Evolutionary conservation across 2,888 invertebrate species (phyloP).

Genomic region (Tetrapedia diversipes): DNA sequence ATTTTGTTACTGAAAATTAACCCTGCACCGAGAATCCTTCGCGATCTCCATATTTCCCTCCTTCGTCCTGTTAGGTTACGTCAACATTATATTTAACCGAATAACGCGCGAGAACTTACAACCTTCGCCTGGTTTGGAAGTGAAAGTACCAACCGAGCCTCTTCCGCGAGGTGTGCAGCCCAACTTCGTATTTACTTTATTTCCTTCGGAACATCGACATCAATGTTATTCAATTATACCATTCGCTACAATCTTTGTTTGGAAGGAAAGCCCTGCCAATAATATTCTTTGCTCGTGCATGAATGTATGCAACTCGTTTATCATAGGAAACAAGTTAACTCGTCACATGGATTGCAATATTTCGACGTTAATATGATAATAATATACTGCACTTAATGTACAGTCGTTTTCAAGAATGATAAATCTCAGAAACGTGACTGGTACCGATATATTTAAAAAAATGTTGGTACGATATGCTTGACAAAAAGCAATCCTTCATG

Average conservation of each 20-base stretch:
- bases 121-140: conserved; percentile 64
- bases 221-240: not conserved
- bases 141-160: conserved; percentile 61
- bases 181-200: conserved; percentile 16
- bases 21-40: not conserved
- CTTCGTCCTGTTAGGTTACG: conserved; percentile 40
- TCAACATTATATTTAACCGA: conserved; percentile 59
- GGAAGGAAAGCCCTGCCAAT: not conserved
- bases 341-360: too few species aligned
- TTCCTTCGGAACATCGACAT: conserved; percentile 5
- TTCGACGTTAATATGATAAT: too few species aligned
- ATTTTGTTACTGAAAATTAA: not conserved
- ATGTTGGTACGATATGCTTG: too few species aligned
- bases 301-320: not conserved
- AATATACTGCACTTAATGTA: too few species aligned
- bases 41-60: not conserved
- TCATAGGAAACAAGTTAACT: too few species aligned
- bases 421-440: too few species aligned
- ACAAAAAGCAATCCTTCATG: too few species aligned
- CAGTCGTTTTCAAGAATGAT: too few species aligned
- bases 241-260: not conserved
- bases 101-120: conserved; percentile 42
- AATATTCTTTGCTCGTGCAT: not conserved
- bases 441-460: too few species aligned
- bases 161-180: conserved; percentile 60